Base-by-base conservation (phyloP, 2,888 invertebrate species). In the Rambutsinella grinnellia region DNA sequence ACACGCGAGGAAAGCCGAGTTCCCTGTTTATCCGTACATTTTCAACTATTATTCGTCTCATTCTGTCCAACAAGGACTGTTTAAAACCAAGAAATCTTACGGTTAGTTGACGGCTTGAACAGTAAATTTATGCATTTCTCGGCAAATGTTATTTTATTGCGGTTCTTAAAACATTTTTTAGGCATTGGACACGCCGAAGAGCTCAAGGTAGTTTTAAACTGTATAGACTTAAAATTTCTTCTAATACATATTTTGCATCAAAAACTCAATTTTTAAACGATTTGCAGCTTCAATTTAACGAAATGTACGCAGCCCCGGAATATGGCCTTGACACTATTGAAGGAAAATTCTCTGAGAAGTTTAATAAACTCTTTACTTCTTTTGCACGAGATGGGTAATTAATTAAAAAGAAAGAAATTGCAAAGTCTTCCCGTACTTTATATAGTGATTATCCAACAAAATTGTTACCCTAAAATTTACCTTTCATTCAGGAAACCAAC, bases 331-430 rank as follows among this genome's bases (percentile, higher is more conserved):
- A 46, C 8, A 78, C 60, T 2, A 60, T 71, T 17, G 68, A 71
- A 24, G 76, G 71, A 19, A 70, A 81, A 27, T 82, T 83, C 36
- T 82, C 82, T 0, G 70, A 69, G 13, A 78, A 79, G 46, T 63
- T 79, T 10, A 66, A 81, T 2, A 76, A 76, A 46, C 69, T 82
- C 1, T 80, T 74, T 61, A 61, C 71, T 0, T 79, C 79, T 0
- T 82, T 83, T 69, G 82, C 83, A 17, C 58, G 54, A 17, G 77
- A 81, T 27, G 82, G 82, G 82, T 83, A 75, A 71, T n/a, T n/a
- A n/a, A n/a, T 44, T 53, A 8, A 17, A 53, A 17, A 13, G 13
- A 6, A 13, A n/a, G n/a, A n/a, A n/a, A n/a, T n/a, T n/a, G n/a
- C n/a, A n/a, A n/a, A n/a, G n/a, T n/a, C n/a, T n/a, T n/a, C n/a